A percentile compares a stretch with the other conserved stretches of the same genome.
phyloP scores from a whole-genome alignment of 1,140 invertebrate genomes.

The Drepana arcuata region DNA sequence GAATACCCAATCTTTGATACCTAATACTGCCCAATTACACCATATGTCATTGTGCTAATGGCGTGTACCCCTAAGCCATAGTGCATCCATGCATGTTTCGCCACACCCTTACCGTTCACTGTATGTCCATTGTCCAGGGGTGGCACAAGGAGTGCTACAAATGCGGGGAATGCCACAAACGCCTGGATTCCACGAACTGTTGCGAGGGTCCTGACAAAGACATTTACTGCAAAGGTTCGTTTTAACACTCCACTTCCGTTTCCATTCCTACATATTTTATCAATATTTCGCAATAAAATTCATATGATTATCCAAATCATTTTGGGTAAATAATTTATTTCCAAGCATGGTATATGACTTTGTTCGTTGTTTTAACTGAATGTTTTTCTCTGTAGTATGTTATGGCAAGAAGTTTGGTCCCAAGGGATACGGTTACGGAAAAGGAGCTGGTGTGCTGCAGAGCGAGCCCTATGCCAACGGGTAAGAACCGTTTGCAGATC shows the following conservation, averaged over 20 bases:
- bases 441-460: slow-evolving; percentile 91
- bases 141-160: slow-evolving; percentile 98
- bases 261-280: too few relatives aligned
- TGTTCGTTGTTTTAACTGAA: slow-evolving; percentile 30
- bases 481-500: slow-evolving; percentile 66
- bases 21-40: slow-evolving; percentile 34
- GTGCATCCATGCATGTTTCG: slow-evolving; percentile 38
- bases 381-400: slow-evolving; percentile 80
- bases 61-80: slow-evolving; percentile 23
- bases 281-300: slow-evolving; percentile 7
- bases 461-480: slow-evolving; percentile 85
- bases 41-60: slow-evolving; percentile 46
- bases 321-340: too few relatives aligned
- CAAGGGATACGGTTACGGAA: slow-evolving; percentile 94
- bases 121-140: slow-evolving; percentile 75
- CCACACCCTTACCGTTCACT: slow-evolving; percentile 40
- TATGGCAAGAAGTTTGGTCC: slow-evolving; percentile 95
- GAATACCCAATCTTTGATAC: slow-evolving; percentile 8
- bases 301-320: too few relatives aligned
- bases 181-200: slow-evolving; percentile 96
- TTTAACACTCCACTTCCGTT: slow-evolving; percentile 20
- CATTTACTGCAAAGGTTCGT: slow-evolving; percentile 97
- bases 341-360: too few relatives aligned
- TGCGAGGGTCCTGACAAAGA: slow-evolving; percentile 96
- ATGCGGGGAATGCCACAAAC: slow-evolving; percentile 93